A percentile compares a stretch with the other conserved stretches of the same genome.
These are phyloP conservation scores for Xyrichtys novacula DNA, from an alignment of 2,797 vertebrate species.

Conservation along the genomic window DNA sequence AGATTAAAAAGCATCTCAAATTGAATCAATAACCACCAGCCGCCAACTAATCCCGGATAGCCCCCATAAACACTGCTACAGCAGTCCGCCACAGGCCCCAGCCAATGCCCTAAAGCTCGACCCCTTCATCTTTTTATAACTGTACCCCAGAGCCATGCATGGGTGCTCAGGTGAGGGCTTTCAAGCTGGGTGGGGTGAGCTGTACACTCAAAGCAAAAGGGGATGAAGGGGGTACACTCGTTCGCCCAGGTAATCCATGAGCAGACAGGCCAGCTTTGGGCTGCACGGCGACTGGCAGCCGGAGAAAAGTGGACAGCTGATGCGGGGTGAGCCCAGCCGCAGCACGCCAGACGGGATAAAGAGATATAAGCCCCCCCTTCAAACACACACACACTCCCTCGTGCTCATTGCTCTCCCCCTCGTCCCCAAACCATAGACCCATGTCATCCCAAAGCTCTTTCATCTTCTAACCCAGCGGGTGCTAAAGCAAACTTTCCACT, in stretches of 20 bases:
- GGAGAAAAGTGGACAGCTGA: constrained; percentile 82
- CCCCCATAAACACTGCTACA: constrained; percentile 67
- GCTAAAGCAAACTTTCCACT: constrained; percentile 88
- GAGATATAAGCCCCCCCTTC: constrained; percentile 77
- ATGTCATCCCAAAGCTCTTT: constrained; percentile 82
- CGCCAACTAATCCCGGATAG: constrained; percentile 78
- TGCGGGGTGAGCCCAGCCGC: constrained; percentile 69
- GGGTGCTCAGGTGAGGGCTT: constrained; percentile 79
- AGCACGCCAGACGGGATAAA: constrained; percentile 87
- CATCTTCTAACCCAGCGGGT: constrained; percentile 82
- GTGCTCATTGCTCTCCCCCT: constrained; percentile 52
- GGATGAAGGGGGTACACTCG: constrained; percentile 65
- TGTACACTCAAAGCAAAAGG: constrained; percentile 53
- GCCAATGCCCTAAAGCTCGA: constrained; percentile 57
- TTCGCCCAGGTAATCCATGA: constrained; percentile 83
- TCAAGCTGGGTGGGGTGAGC: constrained; percentile 40
- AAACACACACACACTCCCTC: constrained; percentile 12
- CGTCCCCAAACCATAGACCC: constrained; percentile 62
- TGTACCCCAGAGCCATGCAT: constrained; percentile 67
- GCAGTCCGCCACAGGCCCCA: constrained; percentile 51
- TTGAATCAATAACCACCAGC: constrained; percentile 85
- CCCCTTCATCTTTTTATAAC: constrained; percentile 85
- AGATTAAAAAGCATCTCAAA: constrained; percentile 85
- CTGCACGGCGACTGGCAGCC: constrained; percentile 69
- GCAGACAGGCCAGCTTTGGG: constrained; percentile 86